Evolutionary conservation across 2,888 invertebrate species (phyloP), one percentile per base, ranked within the genome.

Genomic region (Rhodophaea formosa): DNA sequence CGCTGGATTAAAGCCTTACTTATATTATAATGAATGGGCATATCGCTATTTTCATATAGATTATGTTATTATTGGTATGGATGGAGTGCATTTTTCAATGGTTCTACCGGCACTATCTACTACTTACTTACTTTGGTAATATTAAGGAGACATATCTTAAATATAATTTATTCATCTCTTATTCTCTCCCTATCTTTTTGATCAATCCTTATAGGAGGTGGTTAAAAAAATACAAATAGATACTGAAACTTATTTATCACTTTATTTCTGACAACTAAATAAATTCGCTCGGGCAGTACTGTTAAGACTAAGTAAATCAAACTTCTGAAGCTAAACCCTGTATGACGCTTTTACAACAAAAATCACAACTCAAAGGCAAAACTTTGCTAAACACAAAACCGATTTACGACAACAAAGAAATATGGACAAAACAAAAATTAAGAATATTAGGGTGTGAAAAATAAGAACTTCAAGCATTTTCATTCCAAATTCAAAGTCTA

Each of bases 201-300:
- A 23, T 23, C 23, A 23, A 23, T 23, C 23, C 23, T 3, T 3
- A 3, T 3, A 23, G 5, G 23, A 23, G 23, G 23, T 23, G 23
- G 23, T 23, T 23, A 49, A 35, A 35, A 16, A 17, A 39, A 35
- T 17, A 7, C n/a, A 47, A 14, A 84, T 72, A 39, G 81, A 79
- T 29, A 52, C 58, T 58, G 57, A 56, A 45, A 46, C 53, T 17
- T 46, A 35, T 44, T 52, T 42, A 39, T 55, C 35, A 46, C 16
- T 55, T 55, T 55, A 55, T 55, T 55, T 45, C 43, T 55, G 54
- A 55, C 51, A 35, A 32, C 45, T 54, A 46, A 63, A 61, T 77
- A 80, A 80, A 81, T 80, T 80, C 79, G 78, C 68, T 60, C 57
- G 64, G 77, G 76, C 77, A 79, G 78, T 79, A 63, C 23, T 53